Base-by-base conservation (phyloP, 2,797 vertebrate species). In the Pangasius macronema region DNA sequence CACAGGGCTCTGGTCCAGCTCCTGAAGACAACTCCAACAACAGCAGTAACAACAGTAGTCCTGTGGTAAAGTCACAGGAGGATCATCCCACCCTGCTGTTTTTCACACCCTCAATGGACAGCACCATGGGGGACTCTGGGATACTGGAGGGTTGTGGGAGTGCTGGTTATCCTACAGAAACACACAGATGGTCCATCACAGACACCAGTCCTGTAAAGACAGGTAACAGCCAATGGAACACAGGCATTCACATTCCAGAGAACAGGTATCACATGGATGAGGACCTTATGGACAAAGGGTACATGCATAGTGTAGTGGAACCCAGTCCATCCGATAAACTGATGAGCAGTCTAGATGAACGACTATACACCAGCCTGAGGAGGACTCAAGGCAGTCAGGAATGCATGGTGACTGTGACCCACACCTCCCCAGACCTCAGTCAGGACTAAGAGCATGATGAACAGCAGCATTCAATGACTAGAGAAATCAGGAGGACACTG, bases 341-440 rank as follows among this genome's bases (percentile, higher is more conserved):
- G 89, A 88, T 87, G 0, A 91, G 79, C 5, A 94, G 95, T 18
- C 91, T 98, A 5, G 96, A 98, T 6, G 97, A 97, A 79, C 94
- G 97, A 91, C 95, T 98, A 1, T 97, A 97, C 27, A 30, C 94
- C 18, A 88, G 92, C 87, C 91, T 98, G 94, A 91, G 93, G 83
- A 89, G 90, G 2, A 85, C 90, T 24, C 94, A 90, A 57, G 93
- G 91, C 63, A 93, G 89, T 82, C 86, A 90, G 0, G 96, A 94
- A 89, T 75, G 14, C 14, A 13, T 92, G 39, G 94, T 96, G 11
- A 93, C 94, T 0, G 93, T 96, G 63, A 94, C 95, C 0, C 93
- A 92, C 7, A 91, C 93, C 16, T 97, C 97, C 22, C 96, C 97
- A 0, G 97, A 97, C 90, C 97, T 94, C 92, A 97, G 94, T 89